Conservation (phyloP, 2,797 vertebrate species). For the Amazona ochrocephala region DNA sequence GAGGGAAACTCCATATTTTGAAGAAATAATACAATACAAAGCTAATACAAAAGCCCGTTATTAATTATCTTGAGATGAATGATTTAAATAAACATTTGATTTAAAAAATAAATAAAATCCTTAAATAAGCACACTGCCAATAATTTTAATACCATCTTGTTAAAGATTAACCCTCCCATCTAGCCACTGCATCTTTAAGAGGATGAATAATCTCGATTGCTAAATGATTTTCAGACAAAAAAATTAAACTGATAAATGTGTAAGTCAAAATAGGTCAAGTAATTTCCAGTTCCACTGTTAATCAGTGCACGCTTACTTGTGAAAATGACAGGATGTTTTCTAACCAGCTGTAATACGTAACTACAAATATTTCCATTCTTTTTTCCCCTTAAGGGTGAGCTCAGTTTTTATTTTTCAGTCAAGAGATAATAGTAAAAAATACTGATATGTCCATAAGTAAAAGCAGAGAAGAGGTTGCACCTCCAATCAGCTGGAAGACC, state of each 20-base stretch:
- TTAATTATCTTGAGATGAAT: background rate
- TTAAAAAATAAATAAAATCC: background rate
- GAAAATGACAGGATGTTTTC: background rate
- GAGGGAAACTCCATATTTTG: background rate
- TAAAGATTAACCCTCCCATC: background rate
- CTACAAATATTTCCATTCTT: background rate
- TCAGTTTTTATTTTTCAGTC: background rate
- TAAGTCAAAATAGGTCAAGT: background rate
- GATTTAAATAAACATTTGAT: background rate
- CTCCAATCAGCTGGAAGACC: background rate
- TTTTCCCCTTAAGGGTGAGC: background rate
- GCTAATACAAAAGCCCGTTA: slow-evolving; percentile 3
- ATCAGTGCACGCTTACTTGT: rapidly evolving
- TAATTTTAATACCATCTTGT: background rate
- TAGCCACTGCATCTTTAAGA: background rate
- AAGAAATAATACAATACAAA: slow-evolving; percentile 35
- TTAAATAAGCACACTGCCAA: background rate
- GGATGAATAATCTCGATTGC: background rate
- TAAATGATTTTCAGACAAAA: background rate
- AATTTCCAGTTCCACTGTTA: background rate
- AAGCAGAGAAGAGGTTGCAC: background rate
- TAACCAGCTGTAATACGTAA: rapidly evolving
- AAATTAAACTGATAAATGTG: background rate
- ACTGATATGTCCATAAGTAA: background rate
- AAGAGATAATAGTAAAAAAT: background rate